phyloP scores from a whole-genome alignment of 2,113 vertebrate genomes.

The Pan troglodytes region NHGRI_mPanTro3-v2.1_pri NC_072398.2:144251501-144252000 shows the following conservation, averaged over 20 bases:
- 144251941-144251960: neutral
- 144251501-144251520: conserved; percentile 42
- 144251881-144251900: neutral
- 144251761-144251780: too few species aligned
- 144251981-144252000: neutral
- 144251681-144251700: conserved; percentile 2
- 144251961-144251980: neutral
- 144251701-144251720: neutral
- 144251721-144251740: neutral
- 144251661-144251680: neutral
- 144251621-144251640: conserved; percentile 41
- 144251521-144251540: conserved; percentile 48
- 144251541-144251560: conserved; percentile 39
- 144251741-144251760: too few species aligned
- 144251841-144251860: neutral
- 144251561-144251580: conserved; percentile 40
- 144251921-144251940: neutral
- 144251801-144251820: conserved; percentile 17
- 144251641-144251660: conserved; percentile 35
- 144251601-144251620: conserved; percentile 37
- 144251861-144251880: neutral
- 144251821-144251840: neutral
- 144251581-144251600: conserved; percentile 14
- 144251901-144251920: conserved; percentile 2
- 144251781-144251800: neutral